Evolutionary conservation across 1,140 invertebrate species (phyloP), one percentile per base, ranked within the genome.

Genomic region (Drosophila virilis): DNA sequence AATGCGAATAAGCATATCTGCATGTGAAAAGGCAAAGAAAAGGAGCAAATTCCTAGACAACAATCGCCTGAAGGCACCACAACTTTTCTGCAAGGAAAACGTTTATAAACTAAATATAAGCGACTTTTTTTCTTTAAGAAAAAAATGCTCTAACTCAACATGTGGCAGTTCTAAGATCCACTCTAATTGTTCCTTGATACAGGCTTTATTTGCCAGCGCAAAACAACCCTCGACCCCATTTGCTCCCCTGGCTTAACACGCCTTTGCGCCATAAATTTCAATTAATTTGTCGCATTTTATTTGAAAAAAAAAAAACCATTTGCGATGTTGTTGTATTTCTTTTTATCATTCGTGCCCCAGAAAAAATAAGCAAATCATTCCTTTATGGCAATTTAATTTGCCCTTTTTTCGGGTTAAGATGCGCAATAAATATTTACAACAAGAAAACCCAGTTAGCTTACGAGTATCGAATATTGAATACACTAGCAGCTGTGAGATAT

Each of bases 201-300:
- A 46, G 57, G 48, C 17, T 51, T 71, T 52, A 51, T 46, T 43
- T 48, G 60, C 46, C 17, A 22, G 28, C 62, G 35, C 46, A 43
- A 22, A 62, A 78, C 79, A 17, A 8, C 40, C 22, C 59, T 42
- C 50, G 10, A 46, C 33, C 4, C 40, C 37, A 42, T 15, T 28
- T 33, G 6, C 55, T 45, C 1, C 22, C 42, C 32, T 35, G 22
- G 35, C 38, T 58, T 75, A 52, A 69, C 83, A 86, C 83, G 83
- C 67, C 66, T 80, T 50, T 58, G 22, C 37, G 57, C 72, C 64
- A 86, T 86, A 86, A 86, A 86, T 86, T 82, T 68, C 83, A 86
- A 85, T 85, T 85, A 86, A 85, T 86, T 85, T 86, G 81, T 86
- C 82, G 74, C 74, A 77, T 85, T 85, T 80, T 84, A 73, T 83